These are phyloP conservation scores for Ameiurus melas DNA, from an alignment of 2,113 vertebrate species.

Conservation along the genomic window DNA sequence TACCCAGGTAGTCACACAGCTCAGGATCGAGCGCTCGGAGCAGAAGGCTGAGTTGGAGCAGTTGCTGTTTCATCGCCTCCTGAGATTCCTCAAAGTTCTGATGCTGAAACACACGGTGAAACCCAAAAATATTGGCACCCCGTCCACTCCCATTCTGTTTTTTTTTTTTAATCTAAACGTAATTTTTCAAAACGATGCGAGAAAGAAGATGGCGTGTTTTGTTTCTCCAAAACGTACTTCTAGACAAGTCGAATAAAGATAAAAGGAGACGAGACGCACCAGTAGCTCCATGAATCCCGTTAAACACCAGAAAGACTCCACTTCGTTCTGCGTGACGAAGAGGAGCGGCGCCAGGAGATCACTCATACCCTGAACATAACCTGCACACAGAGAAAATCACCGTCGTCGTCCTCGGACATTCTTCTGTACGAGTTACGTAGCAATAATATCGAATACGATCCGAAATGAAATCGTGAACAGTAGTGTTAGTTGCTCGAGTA, in stretches of 20 bases:
- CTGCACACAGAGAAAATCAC: slow-evolving; percentile 59
- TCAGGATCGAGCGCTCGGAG: slow-evolving; percentile 83
- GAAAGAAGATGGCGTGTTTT: too few species aligned
- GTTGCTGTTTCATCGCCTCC: slow-evolving; percentile 91
- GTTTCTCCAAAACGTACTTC: too few species aligned
- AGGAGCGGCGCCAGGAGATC: slow-evolving; percentile 89
- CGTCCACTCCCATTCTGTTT: too few species aligned
- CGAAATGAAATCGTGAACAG: too few species aligned
- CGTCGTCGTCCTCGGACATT: neutral
- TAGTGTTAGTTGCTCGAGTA: neutral
- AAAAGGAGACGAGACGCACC: slow-evolving; percentile 67
- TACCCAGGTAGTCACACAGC: slow-evolving; percentile 88
- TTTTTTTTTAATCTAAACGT: neutral
- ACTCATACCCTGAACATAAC: slow-evolving; percentile 93
- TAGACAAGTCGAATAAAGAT: too few species aligned
- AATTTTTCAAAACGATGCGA: neutral
- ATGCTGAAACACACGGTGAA: slow-evolving; percentile 69
- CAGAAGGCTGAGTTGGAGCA: slow-evolving; percentile 82
- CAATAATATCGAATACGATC: neutral
- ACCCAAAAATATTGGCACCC: neutral
- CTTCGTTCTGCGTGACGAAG: slow-evolving; percentile 86
- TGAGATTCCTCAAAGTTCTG: slow-evolving; percentile 93
- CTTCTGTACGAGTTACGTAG: neutral
- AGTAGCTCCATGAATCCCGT: slow-evolving; percentile 89
- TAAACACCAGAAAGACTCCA: slow-evolving; percentile 93